phyloP scores from a whole-genome alignment of 2,888 invertebrate species.

The Phania funesta region DNA sequence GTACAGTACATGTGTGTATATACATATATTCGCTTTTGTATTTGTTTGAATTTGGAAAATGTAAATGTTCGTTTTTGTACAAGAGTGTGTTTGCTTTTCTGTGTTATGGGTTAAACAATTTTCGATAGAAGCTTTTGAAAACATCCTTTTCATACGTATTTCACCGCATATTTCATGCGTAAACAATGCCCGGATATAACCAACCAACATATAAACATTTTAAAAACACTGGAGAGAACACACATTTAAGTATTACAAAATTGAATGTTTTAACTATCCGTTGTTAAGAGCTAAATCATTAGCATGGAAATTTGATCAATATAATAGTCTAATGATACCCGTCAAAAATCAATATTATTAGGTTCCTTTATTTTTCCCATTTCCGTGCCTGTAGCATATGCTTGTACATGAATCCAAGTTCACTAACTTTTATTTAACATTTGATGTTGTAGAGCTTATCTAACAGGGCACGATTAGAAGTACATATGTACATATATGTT shows the following conservation, averaged over 20 bases:
- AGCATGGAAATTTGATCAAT: slow-evolving; percentile 31
- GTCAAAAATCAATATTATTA: background rate
- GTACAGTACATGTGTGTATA: no score
- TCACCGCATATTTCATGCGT: slow-evolving; percentile 45
- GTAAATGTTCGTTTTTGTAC: background rate
- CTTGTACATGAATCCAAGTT: background rate
- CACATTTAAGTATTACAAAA: background rate
- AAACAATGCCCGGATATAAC: slow-evolving; percentile 47
- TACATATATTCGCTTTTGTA: background rate
- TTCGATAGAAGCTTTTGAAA: slow-evolving; percentile 25
- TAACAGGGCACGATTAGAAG: background rate
- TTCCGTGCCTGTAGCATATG: background rate
- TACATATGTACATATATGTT: no score
- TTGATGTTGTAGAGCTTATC: background rate
- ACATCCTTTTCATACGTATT: background rate
- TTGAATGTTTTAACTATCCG: slow-evolving; percentile 29
- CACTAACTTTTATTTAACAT: slow-evolving; percentile 3
- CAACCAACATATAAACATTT: slow-evolving; percentile 23
- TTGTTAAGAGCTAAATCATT: slow-evolving; percentile 30
- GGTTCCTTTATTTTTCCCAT: background rate
- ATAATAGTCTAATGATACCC: slow-evolving; percentile 18
- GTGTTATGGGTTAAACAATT: slow-evolving; percentile 23
- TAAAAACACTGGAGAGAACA: background rate
- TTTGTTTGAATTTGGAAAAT: background rate
- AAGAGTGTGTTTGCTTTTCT: background rate